Percentiles rank a stretch among this genome's conserved stretches.
These are phyloP conservation scores for Calypte anna DNA, from an alignment of 2,113 vertebrate species.

Conservation along the genomic window DNA sequence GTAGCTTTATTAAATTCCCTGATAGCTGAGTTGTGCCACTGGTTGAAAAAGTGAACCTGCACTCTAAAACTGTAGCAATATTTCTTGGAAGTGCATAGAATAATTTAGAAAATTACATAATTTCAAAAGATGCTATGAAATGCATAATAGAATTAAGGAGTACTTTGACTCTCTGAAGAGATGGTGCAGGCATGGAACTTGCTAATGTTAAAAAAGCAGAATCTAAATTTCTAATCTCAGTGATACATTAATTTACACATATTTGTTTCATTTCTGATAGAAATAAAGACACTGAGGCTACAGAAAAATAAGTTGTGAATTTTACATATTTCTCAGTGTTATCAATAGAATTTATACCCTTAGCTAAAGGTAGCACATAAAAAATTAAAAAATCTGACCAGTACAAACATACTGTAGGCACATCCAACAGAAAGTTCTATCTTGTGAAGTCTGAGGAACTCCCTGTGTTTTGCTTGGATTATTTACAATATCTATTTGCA, in stretches of 20 bases:
- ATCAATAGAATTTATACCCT: neutral
- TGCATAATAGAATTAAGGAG: neutral
- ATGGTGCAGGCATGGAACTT: neutral
- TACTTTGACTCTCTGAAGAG: neutral
- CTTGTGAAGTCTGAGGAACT: neutral
- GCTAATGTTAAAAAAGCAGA: neutral
- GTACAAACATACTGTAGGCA: neutral
- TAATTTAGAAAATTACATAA: conserved; percentile 8
- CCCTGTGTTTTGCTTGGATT: neutral
- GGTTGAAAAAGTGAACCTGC: neutral
- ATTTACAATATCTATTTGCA: neutral
- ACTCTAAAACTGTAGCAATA: neutral
- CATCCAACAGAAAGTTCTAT: neutral
- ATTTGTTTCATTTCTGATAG: neutral
- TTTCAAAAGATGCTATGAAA: conserved; percentile 35
- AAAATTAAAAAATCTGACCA: neutral
- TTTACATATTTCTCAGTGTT: neutral
- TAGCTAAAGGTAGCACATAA: neutral
- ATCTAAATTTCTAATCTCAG: conserved; percentile 21
- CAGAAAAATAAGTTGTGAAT: neutral
- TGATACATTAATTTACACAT: neutral
- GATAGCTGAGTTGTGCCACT: neutral
- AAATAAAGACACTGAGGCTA: neutral
- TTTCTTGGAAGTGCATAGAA: conserved; percentile 36
- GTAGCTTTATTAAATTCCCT: neutral